Base-by-base conservation (phyloP, 2,797 vertebrate species). In the Pseudomugil tenellus region DNA sequence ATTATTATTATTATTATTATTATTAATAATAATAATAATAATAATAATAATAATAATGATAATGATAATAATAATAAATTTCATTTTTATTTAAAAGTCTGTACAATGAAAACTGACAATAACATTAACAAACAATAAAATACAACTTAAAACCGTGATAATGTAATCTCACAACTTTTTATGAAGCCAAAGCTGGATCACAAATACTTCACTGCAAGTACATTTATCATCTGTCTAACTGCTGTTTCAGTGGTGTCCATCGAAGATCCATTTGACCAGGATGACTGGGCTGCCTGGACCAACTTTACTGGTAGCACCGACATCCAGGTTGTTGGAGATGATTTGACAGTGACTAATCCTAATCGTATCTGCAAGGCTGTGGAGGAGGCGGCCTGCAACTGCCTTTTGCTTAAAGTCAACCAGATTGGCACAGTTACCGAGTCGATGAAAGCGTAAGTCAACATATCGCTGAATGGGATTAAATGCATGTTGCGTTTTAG, bases 261-360 rank as follows among this genome's bases (percentile, higher is more conserved):
- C 1, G 97, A 99, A 79, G 97, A 99, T 80, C 97, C 97, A 0
- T 99, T 99, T 68, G 97, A 99, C 92, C 97, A 99, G 90, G 98
- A 99, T 4, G 97, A 99, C 86, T 98, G 97, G 97, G 76, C 57
- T 1, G 96, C 97, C 10, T 99, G 98, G 98, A 87, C 92, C 78
- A 94, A 93, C 73, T 96, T 98, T 83, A 99, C 97, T 0, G 93
- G 64, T 26, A 94, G 80, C 9, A 92, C 92, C 0, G 94, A 93
- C 12, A 96, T 98, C 89, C 97, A 99, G 91, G 94, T 99, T 51
- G 97, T 99, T 0, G 97, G 98, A 1, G 98, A 99, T 0, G 97
- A 99, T 68, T 94, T 99, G 78, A 99, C 97, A 0, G 97, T 99
- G 80, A 99, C 97, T 83, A 99, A 99, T 85, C 97, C 97, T 0